Base-by-base conservation (phyloP, 2,888 invertebrate genomes). In the Furcula furcula region DNA sequence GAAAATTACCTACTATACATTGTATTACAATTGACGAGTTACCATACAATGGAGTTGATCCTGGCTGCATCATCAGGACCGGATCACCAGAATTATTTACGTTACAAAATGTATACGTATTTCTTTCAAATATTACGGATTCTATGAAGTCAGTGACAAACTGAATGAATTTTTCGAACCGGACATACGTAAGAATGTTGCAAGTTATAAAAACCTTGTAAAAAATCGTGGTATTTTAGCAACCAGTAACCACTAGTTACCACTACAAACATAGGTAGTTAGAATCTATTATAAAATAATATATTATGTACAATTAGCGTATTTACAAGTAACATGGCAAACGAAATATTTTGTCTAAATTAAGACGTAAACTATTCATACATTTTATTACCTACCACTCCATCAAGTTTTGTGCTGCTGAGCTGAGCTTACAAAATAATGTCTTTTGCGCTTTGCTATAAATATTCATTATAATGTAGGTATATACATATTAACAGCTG, bases 311-410 rank as follows among this genome's bases (percentile, higher is more conserved):
- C 71, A 72, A 59, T 36, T 49, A 55, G 55, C 55, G 46, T 53
- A 58, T 81, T 73, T 79, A 82, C 78, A 82, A 48, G 58, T 75
- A 76, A 78, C 72, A 85, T 85, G 85, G 85, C 85, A 85, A 75
- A 81, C 75, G 69, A 69, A 56, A 60, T 62, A 77, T 79, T 82
- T 80, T 79, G 78, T 81, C 68, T 69, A 72, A 66, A 12, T 9
- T 9, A 27, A 57, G 52, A 55, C 46, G 40, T 51, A 49, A 55
- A 52, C 42, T 54, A 51, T 48, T 58, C 57, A 66, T 68, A 63
- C 65, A 71, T 71, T 65, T 64, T 46, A 62, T n/a, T n/a, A n/a
- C n/a, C n/a, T n/a, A n/a, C n/a, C n/a, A n/a, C 48, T 64, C 60
- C 48, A 52, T 61, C 67, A 68, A 70, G 65, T 69, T 63, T 72